phyloP scores from a whole-genome alignment of 1,140 invertebrate species.

The Sminthurinus signatus region DNA sequence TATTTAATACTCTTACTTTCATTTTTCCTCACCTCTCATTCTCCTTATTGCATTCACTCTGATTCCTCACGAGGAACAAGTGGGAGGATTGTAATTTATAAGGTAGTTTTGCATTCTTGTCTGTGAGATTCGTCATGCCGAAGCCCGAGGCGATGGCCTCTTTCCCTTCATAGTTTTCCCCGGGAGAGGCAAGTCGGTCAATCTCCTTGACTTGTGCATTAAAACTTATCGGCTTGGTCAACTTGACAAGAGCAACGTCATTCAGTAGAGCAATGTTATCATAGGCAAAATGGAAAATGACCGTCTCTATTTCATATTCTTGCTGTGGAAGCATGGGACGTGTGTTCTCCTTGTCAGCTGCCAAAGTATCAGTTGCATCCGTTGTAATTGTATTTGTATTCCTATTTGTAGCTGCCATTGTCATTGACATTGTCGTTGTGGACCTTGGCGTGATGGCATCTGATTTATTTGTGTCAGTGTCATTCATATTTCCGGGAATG shows the following conservation, averaged over 20 bases:
- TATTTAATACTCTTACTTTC: too few relatives aligned
- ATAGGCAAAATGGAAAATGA: conserved; percentile 26
- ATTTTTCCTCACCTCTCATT: too few relatives aligned
- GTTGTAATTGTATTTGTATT: too few relatives aligned
- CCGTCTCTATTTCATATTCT: conserved; percentile 23
- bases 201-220: conserved; percentile 10
- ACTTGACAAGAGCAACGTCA: conserved; percentile 23
- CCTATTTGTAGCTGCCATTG: too few relatives aligned
- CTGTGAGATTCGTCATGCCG: conserved; percentile 16
- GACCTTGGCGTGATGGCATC: too few relatives aligned
- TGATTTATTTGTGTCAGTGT: neutral
- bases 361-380: neutral
- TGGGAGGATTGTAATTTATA: conserved; percentile 7
- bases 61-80: conserved; percentile 9
- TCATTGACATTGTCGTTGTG: too few relatives aligned
- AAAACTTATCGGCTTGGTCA: conserved; percentile 14
- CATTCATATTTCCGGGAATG: neutral
- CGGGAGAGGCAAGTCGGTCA: conserved; percentile 3
- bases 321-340: neutral
- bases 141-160: conserved; percentile 18
- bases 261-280: conserved; percentile 19
- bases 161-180: conserved; percentile 19
- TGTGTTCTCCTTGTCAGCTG: neutral
- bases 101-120: neutral
- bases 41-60: neutral